phyloP scores from a whole-genome alignment of 2,113 vertebrate species.

The Toxostoma redivivum region DNA sequence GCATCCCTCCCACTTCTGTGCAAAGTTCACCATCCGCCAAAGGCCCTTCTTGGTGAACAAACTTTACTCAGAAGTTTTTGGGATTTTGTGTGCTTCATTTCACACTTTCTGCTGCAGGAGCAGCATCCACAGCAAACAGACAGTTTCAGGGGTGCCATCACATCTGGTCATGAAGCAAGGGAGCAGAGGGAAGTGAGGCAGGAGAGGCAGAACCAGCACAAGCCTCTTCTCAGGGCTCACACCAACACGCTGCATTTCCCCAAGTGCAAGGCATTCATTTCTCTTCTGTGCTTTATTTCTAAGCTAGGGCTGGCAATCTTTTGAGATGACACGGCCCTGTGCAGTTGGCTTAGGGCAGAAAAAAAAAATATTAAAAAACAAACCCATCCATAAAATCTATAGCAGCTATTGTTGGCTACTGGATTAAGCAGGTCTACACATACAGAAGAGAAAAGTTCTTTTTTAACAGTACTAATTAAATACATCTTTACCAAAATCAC shows the following conservation, averaged over 20 bases:
- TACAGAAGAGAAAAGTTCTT: neutral
- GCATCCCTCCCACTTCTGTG: neutral
- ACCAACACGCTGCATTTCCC: neutral
- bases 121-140: neutral
- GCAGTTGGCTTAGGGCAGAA: neutral
- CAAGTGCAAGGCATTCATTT: neutral
- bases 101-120: neutral
- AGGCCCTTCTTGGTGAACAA: neutral
- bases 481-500: neutral
- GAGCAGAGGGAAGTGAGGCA: neutral
- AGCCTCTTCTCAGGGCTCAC: neutral
- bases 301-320: neutral
- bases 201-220: neutral
- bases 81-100: neutral
- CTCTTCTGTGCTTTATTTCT: neutral
- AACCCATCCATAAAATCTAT: neutral
- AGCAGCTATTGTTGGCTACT: neutral
- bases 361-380: neutral
- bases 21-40: neutral
- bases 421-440: neutral
- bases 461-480: neutral
- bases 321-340: accelerated
- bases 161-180: accelerated
- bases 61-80: neutral
- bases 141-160: neutral